Percentiles rank a stretch among this genome's conserved stretches.
Evolutionary conservation across 2,113 vertebrate species (phyloP).

Genomic region (Clarias batrachus): DNA sequence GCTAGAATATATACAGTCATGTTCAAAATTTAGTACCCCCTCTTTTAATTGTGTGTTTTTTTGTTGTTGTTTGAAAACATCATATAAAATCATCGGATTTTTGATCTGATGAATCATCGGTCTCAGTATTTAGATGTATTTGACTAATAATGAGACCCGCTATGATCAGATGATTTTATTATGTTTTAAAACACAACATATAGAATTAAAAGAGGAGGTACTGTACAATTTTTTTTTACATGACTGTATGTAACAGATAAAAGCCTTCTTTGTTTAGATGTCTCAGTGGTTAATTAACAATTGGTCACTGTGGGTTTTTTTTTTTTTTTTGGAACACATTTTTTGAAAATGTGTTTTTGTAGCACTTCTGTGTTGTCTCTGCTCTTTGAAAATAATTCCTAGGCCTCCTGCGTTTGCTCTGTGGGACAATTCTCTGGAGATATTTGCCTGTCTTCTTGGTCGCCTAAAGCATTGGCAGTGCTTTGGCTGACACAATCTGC

Average conservation of each 20-base stretch:
- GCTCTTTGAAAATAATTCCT: constrained; percentile 25
- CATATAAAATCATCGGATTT: too few relatives aligned
- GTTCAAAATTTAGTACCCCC: too few relatives aligned
- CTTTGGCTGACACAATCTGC: constrained; percentile 35
- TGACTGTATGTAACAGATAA: too few relatives aligned
- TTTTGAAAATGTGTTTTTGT: background rate
- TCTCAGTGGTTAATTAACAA: background rate
- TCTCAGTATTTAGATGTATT: too few relatives aligned
- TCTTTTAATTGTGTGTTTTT: too few relatives aligned
- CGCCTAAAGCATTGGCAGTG: constrained; percentile 34
- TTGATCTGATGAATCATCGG: too few relatives aligned
- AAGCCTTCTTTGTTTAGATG: background rate
- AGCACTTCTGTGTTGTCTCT: background rate
- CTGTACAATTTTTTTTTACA: too few relatives aligned
- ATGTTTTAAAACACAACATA: too few relatives aligned
- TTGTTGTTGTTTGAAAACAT: too few relatives aligned
- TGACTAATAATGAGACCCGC: too few relatives aligned
- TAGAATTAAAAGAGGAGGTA: too few relatives aligned
- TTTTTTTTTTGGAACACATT: background rate
- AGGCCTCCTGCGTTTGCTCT: constrained; percentile 17
- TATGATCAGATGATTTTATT: too few relatives aligned
- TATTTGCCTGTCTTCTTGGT: constrained; percentile 33
- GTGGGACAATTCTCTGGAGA: constrained; percentile 34
- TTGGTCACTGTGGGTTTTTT: background rate
- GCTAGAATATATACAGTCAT: background rate